Percentiles rank a stretch among this genome's conserved stretches.
Conservation (phyloP, 2,797 vertebrate genomes). For the Xiphorhynchus erythropygius region DNA sequence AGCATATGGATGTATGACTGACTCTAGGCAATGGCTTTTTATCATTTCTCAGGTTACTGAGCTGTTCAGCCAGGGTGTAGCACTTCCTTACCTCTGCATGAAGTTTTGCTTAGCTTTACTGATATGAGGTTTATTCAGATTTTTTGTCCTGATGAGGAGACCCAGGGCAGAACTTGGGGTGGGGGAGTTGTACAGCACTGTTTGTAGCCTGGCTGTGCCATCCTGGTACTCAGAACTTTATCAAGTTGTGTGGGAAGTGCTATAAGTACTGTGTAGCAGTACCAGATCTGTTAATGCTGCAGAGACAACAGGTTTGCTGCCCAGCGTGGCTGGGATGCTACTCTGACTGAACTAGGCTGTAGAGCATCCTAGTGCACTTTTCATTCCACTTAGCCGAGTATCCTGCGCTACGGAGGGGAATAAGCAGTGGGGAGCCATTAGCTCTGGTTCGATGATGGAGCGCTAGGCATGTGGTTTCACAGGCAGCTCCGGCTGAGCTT, state of each 20-base stretch:
- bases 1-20: not conserved
- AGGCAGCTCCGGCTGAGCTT: not conserved
- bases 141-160: not conserved
- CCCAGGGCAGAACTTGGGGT: not conserved
- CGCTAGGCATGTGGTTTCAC: not conserved
- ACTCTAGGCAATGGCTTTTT: not conserved
- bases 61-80: not conserved
- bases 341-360: not conserved
- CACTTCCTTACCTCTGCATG: not conserved
- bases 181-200: rapidly evolving
- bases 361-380: not conserved
- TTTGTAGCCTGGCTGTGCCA: not conserved
- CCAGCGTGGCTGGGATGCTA: not conserved
- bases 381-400: rapidly evolving
- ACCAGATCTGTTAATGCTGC: not conserved
- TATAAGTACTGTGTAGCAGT: not conserved
- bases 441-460: not conserved
- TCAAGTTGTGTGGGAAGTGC: not conserved
- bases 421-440: not conserved
- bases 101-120: not conserved
- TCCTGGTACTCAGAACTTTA: not conserved
- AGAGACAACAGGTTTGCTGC: not conserved
- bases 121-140: not conserved
- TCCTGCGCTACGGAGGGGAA: not conserved
- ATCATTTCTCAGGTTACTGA: not conserved